phyloP scores from a whole-genome alignment of 2,113 vertebrate genomes.

The Ibidorhyncha struthersii region DNA sequence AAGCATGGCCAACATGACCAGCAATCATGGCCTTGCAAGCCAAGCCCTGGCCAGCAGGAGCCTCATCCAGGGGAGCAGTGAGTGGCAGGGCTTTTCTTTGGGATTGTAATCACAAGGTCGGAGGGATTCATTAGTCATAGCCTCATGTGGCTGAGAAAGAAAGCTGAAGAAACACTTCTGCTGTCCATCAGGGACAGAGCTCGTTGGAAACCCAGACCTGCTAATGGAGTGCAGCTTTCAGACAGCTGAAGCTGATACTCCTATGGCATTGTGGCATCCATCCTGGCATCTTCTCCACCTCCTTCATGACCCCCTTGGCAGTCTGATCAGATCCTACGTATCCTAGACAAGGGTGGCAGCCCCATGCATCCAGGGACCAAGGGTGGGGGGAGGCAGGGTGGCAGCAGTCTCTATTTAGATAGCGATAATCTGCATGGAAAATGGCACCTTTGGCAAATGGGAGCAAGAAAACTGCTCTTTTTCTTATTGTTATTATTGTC shows the following conservation, averaged over 20 bases:
- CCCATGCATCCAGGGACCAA: background rate
- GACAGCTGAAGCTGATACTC: background rate
- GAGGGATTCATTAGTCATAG: background rate
- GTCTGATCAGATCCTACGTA: background rate
- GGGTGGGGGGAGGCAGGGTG: background rate
- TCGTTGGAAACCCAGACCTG: background rate
- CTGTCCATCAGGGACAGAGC: background rate
- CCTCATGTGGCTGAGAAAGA: background rate
- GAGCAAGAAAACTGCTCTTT: background rate
- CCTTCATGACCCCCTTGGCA: background rate
- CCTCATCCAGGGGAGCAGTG: background rate
- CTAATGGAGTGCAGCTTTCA: background rate
- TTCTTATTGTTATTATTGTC: background rate
- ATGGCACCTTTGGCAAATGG: background rate
- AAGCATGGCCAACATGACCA: background rate
- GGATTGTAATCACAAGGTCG: background rate
- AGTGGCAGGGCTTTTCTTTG: background rate
- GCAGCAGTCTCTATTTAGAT: background rate
- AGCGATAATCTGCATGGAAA: background rate
- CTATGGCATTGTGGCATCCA: background rate
- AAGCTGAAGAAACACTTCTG: background rate
- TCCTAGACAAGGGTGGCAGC: background rate
- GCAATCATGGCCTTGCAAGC: background rate
- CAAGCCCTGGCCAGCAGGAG: background rate
- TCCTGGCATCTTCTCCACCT: background rate